Percentiles rank a stretch among this genome's conserved stretches.
phyloP scores from a whole-genome alignment of 2,888 invertebrate genomes.

The Herminia tarsipennalis region DNA sequence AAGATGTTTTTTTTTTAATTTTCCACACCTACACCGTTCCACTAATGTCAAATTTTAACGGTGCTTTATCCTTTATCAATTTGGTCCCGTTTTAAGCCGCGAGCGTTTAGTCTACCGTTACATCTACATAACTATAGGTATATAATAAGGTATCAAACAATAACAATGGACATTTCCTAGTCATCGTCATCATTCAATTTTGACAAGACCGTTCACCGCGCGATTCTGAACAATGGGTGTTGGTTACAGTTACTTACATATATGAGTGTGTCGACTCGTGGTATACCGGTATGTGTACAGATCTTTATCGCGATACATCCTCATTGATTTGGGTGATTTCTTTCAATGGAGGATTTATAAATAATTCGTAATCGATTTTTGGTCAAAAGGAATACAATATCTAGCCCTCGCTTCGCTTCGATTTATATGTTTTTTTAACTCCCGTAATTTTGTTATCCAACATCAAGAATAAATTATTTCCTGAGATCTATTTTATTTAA shows the following conservation, averaged over 20 bases:
- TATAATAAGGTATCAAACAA: slow-evolving; percentile 5
- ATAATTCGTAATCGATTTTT: no score
- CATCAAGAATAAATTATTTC: no score
- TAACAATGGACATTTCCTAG: background rate
- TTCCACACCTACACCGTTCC: background rate
- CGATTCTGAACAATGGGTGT: slow-evolving; percentile 25
- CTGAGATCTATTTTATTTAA: no score
- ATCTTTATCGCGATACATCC: background rate
- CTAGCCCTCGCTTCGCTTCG: no score
- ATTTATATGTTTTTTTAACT: no score
- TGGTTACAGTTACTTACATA: slow-evolving; percentile 29
- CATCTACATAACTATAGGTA: background rate
- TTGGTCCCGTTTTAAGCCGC: slow-evolving; percentile 33
- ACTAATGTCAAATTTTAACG: background rate
- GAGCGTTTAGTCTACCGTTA: slow-evolving; percentile 10
- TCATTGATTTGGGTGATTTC: background rate
- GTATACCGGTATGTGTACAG: background rate
- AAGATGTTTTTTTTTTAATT: no score
- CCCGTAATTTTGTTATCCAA: no score
- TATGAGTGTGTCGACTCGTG: slow-evolving; percentile 16
- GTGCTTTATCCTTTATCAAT: slow-evolving; percentile 31
- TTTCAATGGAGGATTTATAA: no score
- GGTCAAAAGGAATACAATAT: no score
- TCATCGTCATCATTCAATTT: slow-evolving; percentile 25
- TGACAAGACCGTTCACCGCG: slow-evolving; percentile 27